phyloP scores from a whole-genome alignment of 2,888 invertebrate genomes.

The Thymelicus acteon region DNA sequence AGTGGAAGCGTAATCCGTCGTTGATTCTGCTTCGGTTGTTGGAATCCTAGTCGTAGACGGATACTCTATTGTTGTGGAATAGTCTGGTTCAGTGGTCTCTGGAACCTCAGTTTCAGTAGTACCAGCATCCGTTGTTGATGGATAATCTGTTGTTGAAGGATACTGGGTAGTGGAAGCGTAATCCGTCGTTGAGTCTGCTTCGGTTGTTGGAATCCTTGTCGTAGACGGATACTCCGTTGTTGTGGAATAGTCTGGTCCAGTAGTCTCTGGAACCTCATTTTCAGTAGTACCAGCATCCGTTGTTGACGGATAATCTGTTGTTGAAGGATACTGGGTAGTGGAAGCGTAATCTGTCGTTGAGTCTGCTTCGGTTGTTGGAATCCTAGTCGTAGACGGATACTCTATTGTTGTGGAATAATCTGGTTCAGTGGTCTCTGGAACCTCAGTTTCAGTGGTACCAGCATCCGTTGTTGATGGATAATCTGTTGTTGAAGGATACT shows the following conservation, averaged over 20 bases:
- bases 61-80: neutral
- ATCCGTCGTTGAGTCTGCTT: neutral
- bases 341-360: neutral
- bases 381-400: neutral
- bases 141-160: conserved; percentile 16
- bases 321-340: neutral
- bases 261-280: too few relatives aligned
- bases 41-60: neutral
- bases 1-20: neutral
- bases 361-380: neutral
- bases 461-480: too few relatives aligned
- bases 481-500: neutral
- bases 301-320: too few relatives aligned
- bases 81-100: conserved; percentile 4
- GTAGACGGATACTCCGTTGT: neutral
- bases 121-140: neutral
- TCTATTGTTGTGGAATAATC: neutral
- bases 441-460: neutral
- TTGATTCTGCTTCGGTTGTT: neutral
- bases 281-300: too few relatives aligned
- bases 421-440: neutral
- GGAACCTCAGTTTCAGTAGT: neutral
- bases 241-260: neutral
- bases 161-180: neutral
- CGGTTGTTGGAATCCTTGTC: neutral